Evolutionary conservation across 2,113 vertebrate genomes (phyloP).

Genomic region (Mormyrus iriodes): DNA sequence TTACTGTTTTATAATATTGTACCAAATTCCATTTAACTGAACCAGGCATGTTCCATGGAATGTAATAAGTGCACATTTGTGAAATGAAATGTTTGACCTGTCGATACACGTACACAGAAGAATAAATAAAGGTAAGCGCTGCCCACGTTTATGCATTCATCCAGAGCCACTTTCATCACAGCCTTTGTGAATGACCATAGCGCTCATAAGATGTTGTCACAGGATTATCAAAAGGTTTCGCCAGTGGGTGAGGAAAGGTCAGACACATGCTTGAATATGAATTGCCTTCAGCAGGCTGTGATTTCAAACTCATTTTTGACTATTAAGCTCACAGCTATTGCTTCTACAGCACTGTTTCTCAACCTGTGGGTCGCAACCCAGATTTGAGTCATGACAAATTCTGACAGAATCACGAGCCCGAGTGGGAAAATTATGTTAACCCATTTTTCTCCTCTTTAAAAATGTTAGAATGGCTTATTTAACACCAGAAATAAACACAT

Average conservation of each 20-base stretch:
- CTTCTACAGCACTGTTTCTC: background rate
- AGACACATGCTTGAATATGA: background rate
- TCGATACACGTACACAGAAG: background rate
- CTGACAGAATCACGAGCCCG: background rate
- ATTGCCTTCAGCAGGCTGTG: background rate
- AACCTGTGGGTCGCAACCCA: background rate
- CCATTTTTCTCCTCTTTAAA: background rate
- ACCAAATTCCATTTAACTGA: background rate
- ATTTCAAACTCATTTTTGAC: background rate
- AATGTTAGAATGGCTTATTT: background rate
- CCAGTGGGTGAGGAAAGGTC: background rate
- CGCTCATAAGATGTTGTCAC: background rate
- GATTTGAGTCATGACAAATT: background rate
- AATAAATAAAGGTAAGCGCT: background rate
- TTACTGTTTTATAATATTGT: slow-evolving; percentile 16
- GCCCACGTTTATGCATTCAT: background rate
- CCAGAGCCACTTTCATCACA: background rate
- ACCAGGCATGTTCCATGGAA: background rate
- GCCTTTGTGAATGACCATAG: background rate
- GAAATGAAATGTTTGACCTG: slow-evolving; percentile 5
- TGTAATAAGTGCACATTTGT: background rate
- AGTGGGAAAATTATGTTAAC: background rate
- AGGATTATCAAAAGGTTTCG: background rate
- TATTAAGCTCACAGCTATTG: background rate
- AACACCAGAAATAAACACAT: background rate